Evolutionary conservation across 2,113 vertebrate genomes (phyloP).

Genomic region (Lonchura striata): DNA sequence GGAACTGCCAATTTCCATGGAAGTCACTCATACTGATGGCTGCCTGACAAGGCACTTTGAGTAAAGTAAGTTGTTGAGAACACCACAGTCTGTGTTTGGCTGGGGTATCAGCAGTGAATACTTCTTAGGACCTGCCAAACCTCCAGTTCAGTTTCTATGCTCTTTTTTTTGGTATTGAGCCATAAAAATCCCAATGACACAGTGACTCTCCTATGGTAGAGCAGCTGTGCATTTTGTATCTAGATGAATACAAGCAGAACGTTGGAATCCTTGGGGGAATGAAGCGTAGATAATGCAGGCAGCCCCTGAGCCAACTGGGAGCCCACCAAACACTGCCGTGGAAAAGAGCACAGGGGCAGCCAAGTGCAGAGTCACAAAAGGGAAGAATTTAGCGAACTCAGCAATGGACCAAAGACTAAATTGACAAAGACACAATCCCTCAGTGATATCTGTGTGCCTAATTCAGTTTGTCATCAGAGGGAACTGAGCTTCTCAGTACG

Average conservation of each 20-base stretch:
- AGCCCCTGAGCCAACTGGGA: conserved; percentile 28
- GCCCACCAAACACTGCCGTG: conserved; percentile 6
- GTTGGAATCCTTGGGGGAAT: conserved; percentile 20
- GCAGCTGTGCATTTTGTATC: conserved; percentile 35
- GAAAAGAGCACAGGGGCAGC: background rate
- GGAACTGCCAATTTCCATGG: conserved; percentile 16
- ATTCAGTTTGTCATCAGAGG: background rate
- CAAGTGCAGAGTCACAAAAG: conserved; percentile 48
- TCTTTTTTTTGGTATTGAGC: background rate
- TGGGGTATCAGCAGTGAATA: conserved; percentile 10
- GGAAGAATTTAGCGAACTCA: conserved; percentile 40
- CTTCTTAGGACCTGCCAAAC: conserved; percentile 28
- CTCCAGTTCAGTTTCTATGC: conserved; percentile 16
- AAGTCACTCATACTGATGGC: conserved; percentile 35
- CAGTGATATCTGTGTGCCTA: background rate
- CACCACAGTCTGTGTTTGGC: conserved; percentile 16
- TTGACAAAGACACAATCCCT: background rate
- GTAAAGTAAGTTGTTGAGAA: conserved; percentile 22
- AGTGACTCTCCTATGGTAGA: conserved; percentile 23
- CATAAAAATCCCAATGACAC: conserved; percentile 42
- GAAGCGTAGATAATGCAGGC: background rate
- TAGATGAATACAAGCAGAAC: conserved; percentile 35
- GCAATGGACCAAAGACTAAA: background rate
- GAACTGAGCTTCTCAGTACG: background rate
- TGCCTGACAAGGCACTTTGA: conserved; percentile 30